A percentile compares a stretch with the other conserved stretches of the same genome.
phyloP scores from a whole-genome alignment of 2,888 invertebrate genomes.

The Pristionchus entomophagus region DNA sequence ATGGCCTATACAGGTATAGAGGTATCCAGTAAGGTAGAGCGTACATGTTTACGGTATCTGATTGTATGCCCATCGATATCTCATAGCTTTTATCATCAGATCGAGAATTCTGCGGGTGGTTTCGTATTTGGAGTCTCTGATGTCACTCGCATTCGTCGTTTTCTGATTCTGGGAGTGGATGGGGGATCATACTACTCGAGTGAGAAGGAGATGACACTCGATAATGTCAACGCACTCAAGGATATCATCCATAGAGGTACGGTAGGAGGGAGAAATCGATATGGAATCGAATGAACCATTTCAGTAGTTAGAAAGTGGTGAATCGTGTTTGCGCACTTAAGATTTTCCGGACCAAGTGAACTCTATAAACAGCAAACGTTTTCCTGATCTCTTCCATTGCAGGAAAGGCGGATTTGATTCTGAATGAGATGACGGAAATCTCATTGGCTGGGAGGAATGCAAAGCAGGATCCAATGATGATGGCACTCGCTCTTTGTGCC shows the following conservation, averaged over 20 bases:
- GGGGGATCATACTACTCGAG: slow-evolving; percentile 75
- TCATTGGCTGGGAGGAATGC: slow-evolving; percentile 76
- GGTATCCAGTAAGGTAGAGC: too few species aligned
- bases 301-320: not conserved
- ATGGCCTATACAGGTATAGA: not conserved
- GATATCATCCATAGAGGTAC: slow-evolving; percentile 73
- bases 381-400: too few species aligned
- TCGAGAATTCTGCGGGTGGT: slow-evolving; percentile 74
- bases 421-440: slow-evolving; percentile 74
- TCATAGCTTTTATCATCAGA: slow-evolving; percentile 53
- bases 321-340: not conserved
- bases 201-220: slow-evolving; percentile 73
- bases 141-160: slow-evolving; percentile 75
- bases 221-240: slow-evolving; percentile 74
- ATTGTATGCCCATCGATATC: too few species aligned
- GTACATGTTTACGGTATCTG: too few species aligned
- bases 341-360: not conserved
- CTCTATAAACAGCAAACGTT: too few species aligned
- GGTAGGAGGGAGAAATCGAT: not conserved
- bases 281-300: not conserved
- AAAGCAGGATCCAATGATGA: slow-evolving; percentile 79
- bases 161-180: slow-evolving; percentile 76
- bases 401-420: slow-evolving; percentile 74
- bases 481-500: slow-evolving; percentile 82
- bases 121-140: slow-evolving; percentile 76